These are phyloP conservation scores for Harpalus rubripes DNA, from an alignment of 2,888 invertebrate genomes.

Conservation along the genomic window DNA sequence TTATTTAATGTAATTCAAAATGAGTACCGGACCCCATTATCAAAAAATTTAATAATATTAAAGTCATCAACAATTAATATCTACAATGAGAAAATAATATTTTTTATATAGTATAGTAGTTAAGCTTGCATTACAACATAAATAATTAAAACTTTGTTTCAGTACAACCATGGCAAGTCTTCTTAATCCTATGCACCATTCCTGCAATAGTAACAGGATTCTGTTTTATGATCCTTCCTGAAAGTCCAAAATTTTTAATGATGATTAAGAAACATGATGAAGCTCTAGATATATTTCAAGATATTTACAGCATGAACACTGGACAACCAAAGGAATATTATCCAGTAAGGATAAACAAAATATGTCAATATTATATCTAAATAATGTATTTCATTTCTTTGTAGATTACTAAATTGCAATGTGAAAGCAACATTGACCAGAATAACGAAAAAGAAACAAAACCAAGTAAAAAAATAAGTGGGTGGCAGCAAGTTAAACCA, in stretches of 20 bases:
- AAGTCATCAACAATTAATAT: too few species aligned
- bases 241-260: conserved; percentile 81
- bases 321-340: conserved; percentile 76
- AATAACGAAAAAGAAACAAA: not conserved
- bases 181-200: conserved; percentile 81
- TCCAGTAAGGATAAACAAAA: conserved; percentile 77
- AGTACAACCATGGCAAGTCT: conserved; percentile 83
- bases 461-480: not conserved
- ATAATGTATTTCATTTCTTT: not conserved
- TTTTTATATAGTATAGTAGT: too few species aligned
- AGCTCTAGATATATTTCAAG: conserved; percentile 79
- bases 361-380: too few species aligned
- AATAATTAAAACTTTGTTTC: too few species aligned
- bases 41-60: too few species aligned
- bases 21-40: too few species aligned
- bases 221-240: conserved; percentile 79
- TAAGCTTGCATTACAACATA: too few species aligned
- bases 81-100: too few species aligned
- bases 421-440: not conserved
- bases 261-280: conserved; percentile 78
- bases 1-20: too few species aligned
- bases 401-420: conserved; percentile 18
- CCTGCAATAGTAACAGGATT: conserved; percentile 80
- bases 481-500: conserved; percentile 28
- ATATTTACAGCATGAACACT: conserved; percentile 80